Evolutionary conservation across 2,797 vertebrate genomes (phyloP), one percentile per base, ranked within the genome.

Genomic region (Craterocephalus amniculus): DNA sequence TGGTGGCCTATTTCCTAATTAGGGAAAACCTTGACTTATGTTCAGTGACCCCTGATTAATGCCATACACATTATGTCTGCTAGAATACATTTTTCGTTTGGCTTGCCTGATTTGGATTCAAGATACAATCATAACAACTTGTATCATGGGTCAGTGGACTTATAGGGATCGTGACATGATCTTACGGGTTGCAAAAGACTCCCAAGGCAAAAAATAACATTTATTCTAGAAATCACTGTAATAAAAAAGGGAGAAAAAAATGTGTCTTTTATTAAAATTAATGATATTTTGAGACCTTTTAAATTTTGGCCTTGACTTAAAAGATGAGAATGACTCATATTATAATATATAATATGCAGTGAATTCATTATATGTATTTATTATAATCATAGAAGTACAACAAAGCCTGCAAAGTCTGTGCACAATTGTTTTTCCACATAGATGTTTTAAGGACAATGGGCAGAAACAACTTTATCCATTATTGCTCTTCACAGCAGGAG

Each of bases 1-100:
- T 27, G 34, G 45, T 62, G 52, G 51, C 43, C 56, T 63, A 38
- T 38, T 62, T 68, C 84, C 27, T 20, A 27, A 54, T 58, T 51
- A 64, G 63, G 70, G 14, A 20, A 52, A 76, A 71, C 49, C 36
- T 5, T 54, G 32, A 61, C 14, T 32, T n/a, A 63, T 24, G n/a
- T 63, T 29, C 48, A 5, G 49, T 27, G 8, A 26, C 1, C 24
- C 29, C 14, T 14, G 2, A 4, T 13, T 12, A 52, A 18, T 14
- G 7, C 3, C 24, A 11, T 35, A 43, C 20, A 20, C 10, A 10
- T 43, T 76, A 32, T 43, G 16, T 40, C 4, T 40, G 18, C 18
- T 4, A 63, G 18, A 70, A 43, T 32, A 18, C 10, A 4, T 26
- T 58, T 55, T 48, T 55, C 7, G 55, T 73, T 43, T 26, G 1